Evolutionary conservation across 2,888 invertebrate species (phyloP).

Genomic region (Petrolisthes manimaculis): DNA sequence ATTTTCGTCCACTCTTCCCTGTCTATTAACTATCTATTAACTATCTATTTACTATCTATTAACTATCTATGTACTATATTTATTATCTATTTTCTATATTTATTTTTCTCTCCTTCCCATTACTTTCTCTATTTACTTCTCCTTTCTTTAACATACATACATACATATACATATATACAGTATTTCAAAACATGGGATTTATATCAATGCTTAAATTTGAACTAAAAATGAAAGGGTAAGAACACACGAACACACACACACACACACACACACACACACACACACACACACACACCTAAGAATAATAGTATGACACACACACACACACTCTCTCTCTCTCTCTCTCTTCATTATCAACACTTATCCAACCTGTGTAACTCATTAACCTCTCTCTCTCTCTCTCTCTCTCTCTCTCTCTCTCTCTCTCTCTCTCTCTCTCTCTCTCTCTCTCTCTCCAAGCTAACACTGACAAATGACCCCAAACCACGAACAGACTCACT

Average conservation of each 20-base stretch:
- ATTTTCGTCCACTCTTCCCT: too few relatives aligned
- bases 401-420: not conserved
- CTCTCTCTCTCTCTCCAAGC: not conserved
- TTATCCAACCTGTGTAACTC: not conserved
- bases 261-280: conserved; percentile 9
- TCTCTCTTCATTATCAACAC: not conserved
- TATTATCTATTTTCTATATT: too few relatives aligned
- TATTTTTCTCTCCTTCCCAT: not conserved
- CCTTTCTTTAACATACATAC: not conserved
- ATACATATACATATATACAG: not conserved
- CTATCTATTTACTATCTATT: too few relatives aligned
- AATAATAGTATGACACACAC: not conserved
- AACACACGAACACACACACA: not conserved
- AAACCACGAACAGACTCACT: not conserved
- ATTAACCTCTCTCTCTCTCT: conserved; percentile 9
- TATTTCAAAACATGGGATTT: too few relatives aligned
- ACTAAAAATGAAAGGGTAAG: not conserved
- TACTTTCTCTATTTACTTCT: not conserved
- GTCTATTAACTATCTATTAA: too few relatives aligned
- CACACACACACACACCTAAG: conserved; percentile 6
- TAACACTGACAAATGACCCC: not conserved
- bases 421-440: conserved; percentile 10
- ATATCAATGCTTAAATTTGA: not conserved
- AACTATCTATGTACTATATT: too few relatives aligned
- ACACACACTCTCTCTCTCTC: not conserved